phyloP scores from a whole-genome alignment of 92 coral and sea anemone species.

The Epizoanthus rinbou region DNA sequence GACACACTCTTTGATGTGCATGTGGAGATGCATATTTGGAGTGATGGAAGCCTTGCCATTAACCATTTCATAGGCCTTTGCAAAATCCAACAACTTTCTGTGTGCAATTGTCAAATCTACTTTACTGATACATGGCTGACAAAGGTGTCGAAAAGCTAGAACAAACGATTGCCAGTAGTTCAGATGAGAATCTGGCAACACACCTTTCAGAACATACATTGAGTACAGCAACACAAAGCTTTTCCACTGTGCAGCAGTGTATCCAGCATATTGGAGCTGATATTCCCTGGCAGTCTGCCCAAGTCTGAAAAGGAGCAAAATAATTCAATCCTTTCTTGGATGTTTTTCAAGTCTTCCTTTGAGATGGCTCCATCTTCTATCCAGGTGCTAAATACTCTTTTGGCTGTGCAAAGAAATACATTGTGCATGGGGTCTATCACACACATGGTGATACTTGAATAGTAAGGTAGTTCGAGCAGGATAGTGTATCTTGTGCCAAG shows the following conservation, averaged over 20 bases:
- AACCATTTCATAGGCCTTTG: slow-evolving; percentile 37
- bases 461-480: slow-evolving; percentile 50
- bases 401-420: slow-evolving; percentile 59
- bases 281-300: slow-evolving; percentile 47
- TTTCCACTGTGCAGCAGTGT: slow-evolving; percentile 57
- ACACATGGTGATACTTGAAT: slow-evolving; percentile 55
- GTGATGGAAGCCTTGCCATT: slow-evolving; percentile 39
- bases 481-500: slow-evolving; percentile 49
- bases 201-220: slow-evolving; percentile 39
- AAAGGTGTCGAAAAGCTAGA: slow-evolving; percentile 35
- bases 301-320: slow-evolving; percentile 36
- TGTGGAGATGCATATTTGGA: slow-evolving; percentile 49
- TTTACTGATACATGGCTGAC: slow-evolving; percentile 48
- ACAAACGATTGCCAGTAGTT: slow-evolving; percentile 49
- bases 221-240: slow-evolving; percentile 41
- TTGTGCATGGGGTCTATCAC: slow-evolving; percentile 71
- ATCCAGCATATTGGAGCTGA: slow-evolving; percentile 49
- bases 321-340: slow-evolving; percentile 51
- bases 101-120: slow-evolving; percentile 37
- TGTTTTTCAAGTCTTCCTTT: slow-evolving; percentile 40
- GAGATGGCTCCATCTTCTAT: slow-evolving; percentile 53
- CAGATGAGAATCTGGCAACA: slow-evolving; percentile 40
- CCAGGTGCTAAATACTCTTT: slow-evolving; percentile 54
- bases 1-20: slow-evolving; percentile 41
- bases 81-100: slow-evolving; percentile 37